Evolutionary conservation across 1,140 invertebrate species (phyloP).

Genomic region (Popillia japonica): DNA sequence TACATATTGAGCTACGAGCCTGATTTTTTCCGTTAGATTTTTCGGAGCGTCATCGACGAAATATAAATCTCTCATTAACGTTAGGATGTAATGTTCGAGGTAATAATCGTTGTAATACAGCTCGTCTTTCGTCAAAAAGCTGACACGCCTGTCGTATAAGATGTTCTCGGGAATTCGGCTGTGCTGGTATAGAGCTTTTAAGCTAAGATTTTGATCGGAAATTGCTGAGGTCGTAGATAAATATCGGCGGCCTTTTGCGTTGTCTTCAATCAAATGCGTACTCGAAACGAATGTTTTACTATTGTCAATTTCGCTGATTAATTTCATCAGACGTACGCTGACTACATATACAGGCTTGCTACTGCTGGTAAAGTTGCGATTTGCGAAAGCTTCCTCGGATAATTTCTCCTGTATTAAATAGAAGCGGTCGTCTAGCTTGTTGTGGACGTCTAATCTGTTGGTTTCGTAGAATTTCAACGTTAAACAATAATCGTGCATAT

Average conservation of each 20-base stretch:
- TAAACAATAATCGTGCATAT: conserved; percentile 12
- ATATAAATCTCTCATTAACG: conserved; percentile 1
- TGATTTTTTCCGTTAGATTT: background rate
- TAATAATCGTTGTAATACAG: conserved; percentile 1
- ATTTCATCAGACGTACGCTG: background rate
- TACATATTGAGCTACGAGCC: conserved; percentile 12
- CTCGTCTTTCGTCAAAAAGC: background rate
- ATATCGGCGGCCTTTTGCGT: background rate
- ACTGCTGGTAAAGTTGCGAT: background rate
- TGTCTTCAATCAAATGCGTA: background rate
- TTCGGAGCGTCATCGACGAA: background rate
- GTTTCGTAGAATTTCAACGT: conserved; percentile 32
- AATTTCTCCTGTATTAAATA: conserved; percentile 23
- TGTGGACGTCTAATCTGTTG: background rate
- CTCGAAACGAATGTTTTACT: background rate
- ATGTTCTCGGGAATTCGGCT: conserved; percentile 7
- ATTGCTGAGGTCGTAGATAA: background rate
- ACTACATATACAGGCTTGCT: conserved; percentile 21
- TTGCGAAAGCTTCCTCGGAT: background rate
- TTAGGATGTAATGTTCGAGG: conserved; percentile 9
- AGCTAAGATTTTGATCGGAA: background rate
- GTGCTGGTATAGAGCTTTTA: background rate
- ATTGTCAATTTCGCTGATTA: background rate
- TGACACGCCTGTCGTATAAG: background rate
- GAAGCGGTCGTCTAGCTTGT: background rate